Evolutionary conservation across 2,888 invertebrate species (phyloP).

Genomic region (Sisyra nigra): DNA sequence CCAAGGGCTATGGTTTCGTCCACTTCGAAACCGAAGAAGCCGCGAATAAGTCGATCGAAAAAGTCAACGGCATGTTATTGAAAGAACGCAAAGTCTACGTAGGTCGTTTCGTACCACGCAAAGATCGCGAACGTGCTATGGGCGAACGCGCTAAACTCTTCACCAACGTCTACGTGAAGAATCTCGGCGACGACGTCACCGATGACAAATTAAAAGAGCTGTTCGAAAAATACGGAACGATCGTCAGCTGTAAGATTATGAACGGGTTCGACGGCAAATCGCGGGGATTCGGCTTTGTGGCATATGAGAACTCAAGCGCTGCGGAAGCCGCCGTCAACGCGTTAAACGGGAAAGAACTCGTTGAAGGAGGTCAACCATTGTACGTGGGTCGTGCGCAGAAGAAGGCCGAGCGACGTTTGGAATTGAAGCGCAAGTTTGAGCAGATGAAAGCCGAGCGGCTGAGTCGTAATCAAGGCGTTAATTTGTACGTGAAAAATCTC

Average conservation of each 20-base stretch:
- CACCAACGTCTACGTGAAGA: constrained; percentile 98
- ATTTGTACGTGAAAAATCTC: constrained; percentile 96
- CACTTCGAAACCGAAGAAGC: constrained; percentile 99
- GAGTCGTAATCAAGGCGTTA: constrained; percentile 84
- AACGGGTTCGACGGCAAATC: constrained; percentile 83
- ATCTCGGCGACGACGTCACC: constrained; percentile 88
- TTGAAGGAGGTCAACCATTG: constrained; percentile 62
- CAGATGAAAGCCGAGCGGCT: constrained; percentile 84
- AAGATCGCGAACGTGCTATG: constrained; percentile 94
- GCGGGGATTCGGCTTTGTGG: constrained; percentile 99
- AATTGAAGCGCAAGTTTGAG: constrained; percentile 91
- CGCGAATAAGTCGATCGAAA: constrained; percentile 93
- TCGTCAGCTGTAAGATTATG: constrained; percentile 89
- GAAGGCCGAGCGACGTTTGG: constrained; percentile 96
- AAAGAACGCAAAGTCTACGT: constrained; percentile 98
- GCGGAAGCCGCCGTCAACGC: constrained; percentile 89
- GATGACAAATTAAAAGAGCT: constrained; percentile 80
- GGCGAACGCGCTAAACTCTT: constrained; percentile 94
- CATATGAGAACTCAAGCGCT: constrained; percentile 90
- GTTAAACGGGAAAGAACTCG: constrained; percentile 77
- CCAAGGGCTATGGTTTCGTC: constrained; percentile 96
- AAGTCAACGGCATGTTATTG: constrained; percentile 96
- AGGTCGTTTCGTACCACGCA: constrained; percentile 94
- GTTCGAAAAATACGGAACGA: constrained; percentile 86
- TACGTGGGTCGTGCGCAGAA: constrained; percentile 98